phyloP scores from a whole-genome alignment of 2,113 vertebrate genomes.

The Protobothrops flavoviridis region DNA sequence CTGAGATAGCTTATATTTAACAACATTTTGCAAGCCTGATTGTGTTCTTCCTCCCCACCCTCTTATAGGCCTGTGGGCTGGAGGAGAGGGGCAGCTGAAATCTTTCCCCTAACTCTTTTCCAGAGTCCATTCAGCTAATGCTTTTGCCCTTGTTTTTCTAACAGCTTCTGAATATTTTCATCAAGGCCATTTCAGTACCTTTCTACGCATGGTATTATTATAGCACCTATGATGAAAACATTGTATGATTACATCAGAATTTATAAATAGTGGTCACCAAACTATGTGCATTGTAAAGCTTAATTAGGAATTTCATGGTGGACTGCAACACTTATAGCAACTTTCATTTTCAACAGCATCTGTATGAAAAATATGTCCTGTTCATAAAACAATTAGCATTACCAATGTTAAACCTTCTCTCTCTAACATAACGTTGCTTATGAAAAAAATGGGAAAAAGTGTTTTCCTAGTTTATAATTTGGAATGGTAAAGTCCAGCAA shows the following conservation, averaged over 20 bases:
- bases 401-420: neutral
- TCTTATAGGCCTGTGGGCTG: neutral
- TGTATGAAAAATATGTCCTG: neutral
- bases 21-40: neutral
- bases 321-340: neutral
- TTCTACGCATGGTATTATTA: neutral
- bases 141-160: neutral
- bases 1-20: neutral
- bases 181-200: neutral
- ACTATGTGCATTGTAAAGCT: neutral
- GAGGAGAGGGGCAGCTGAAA: neutral
- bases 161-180: neutral
- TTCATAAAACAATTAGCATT: neutral
- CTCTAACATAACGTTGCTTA: neutral
- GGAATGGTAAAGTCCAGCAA: neutral
- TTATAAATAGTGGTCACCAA: neutral
- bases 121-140: neutral
- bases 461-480: neutral
- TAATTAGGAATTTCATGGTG: neutral
- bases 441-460: neutral
- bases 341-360: neutral
- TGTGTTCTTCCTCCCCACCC: no score
- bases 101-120: neutral
- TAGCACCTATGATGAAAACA: neutral
- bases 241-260: neutral